Conservation (phyloP, 2,113 vertebrate genomes). For the Acanthisitta chloris region DNA sequence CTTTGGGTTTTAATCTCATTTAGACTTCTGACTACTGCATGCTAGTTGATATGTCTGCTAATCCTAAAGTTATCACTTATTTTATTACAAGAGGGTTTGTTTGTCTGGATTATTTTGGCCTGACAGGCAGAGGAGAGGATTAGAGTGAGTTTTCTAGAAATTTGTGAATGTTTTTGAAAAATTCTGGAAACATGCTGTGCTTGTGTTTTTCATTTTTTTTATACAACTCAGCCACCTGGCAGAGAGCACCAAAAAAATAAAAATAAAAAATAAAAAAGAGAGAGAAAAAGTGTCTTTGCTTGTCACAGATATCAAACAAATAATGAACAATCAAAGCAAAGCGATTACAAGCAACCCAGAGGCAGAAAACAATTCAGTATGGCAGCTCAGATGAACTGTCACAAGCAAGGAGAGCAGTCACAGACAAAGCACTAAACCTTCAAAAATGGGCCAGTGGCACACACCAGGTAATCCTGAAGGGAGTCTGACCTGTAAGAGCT, state of each 20-base stretch:
- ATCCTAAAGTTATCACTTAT: background rate
- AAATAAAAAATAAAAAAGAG: no score
- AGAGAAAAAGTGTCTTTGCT: background rate
- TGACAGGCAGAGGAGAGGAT: background rate
- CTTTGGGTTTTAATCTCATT: background rate
- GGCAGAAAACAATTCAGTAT: conserved; percentile 15
- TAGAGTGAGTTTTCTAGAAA: background rate
- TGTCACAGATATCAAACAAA: conserved; percentile 33
- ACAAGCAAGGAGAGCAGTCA: background rate
- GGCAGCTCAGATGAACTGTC: background rate
- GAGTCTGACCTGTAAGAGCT: background rate
- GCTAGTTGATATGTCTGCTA: background rate
- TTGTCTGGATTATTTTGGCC: background rate
- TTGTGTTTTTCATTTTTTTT: background rate
- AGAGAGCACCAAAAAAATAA: background rate
- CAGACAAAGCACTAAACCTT: background rate
- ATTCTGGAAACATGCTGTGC: background rate
- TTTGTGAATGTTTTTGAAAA: background rate
- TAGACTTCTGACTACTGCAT: background rate
- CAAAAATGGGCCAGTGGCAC: background rate
- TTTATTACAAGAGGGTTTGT: background rate
- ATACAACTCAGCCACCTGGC: background rate
- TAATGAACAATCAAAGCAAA: conserved; percentile 34
- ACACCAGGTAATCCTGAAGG: background rate
- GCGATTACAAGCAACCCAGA: background rate